Evolutionary conservation across 2,797 vertebrate species (phyloP).

Genomic region (Falco berigora): DNA sequence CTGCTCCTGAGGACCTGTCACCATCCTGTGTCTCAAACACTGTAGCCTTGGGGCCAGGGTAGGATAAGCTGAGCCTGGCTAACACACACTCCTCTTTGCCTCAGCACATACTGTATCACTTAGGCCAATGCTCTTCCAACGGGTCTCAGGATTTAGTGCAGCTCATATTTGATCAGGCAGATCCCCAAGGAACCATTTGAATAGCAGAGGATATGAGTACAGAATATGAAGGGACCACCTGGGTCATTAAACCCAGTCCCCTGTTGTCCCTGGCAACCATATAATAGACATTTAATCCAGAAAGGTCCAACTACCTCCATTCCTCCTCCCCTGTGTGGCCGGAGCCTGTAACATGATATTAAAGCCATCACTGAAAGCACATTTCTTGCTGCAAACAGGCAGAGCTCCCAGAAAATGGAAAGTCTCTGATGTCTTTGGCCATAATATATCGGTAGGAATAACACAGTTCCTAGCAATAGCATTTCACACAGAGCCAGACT

Average conservation of each 20-base stretch:
- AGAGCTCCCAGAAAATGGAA: slow-evolving; percentile 41
- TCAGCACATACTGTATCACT: background rate
- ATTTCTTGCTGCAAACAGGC: slow-evolving; percentile 40
- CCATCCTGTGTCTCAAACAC: background rate
- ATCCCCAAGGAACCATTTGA: slow-evolving; percentile 9
- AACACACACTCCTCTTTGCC: background rate
- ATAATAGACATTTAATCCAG: slow-evolving; percentile 50
- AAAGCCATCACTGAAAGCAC: background rate
- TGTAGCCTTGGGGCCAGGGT: background rate
- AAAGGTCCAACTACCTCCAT: background rate
- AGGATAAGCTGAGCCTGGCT: background rate
- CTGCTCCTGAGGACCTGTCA: background rate
- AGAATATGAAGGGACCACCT: slow-evolving; percentile 28
- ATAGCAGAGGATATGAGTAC: slow-evolving; percentile 38
- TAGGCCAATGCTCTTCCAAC: background rate
- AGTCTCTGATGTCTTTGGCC: slow-evolving; percentile 23
- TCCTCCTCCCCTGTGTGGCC: background rate
- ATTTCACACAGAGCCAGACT: background rate
- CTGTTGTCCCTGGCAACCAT: slow-evolving; percentile 37
- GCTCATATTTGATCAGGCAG: slow-evolving; percentile 27
- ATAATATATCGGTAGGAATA: slow-evolving; percentile 14
- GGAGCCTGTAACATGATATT: slow-evolving; percentile 31
- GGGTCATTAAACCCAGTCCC: slow-evolving; percentile 7
- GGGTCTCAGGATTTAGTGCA: slow-evolving; percentile 13
- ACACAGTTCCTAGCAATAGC: slow-evolving; percentile 10